Conservation (phyloP, 2,113 vertebrate genomes). For the Paradisaea rubra region DNA sequence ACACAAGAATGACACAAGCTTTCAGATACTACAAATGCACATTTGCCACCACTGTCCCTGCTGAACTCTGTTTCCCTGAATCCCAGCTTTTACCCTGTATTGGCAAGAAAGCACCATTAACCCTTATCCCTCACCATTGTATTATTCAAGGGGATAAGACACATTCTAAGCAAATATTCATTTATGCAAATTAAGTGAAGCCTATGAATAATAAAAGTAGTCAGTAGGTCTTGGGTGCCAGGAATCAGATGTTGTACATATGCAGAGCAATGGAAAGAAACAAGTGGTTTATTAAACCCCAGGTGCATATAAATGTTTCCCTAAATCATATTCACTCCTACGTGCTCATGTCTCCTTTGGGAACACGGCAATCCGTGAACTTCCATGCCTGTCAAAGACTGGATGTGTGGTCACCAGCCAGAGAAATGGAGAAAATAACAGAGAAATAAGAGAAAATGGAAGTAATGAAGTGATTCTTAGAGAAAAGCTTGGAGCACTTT, state of each 20-base stretch:
- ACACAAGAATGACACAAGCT: neutral
- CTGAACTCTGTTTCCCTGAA: neutral
- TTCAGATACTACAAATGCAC: neutral
- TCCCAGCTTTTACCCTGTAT: neutral
- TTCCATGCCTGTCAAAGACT: neutral
- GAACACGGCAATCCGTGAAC: neutral
- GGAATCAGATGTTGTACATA: neutral
- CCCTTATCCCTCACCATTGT: neutral
- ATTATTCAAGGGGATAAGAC: neutral
- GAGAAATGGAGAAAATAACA: neutral
- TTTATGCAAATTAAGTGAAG: slow-evolving; percentile 5
- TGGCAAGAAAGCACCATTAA: neutral
- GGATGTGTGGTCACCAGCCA: neutral
- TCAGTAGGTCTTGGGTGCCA: neutral
- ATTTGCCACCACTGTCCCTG: neutral
- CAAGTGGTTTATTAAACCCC: neutral
- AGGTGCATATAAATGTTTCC: neutral
- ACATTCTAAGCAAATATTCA: neutral
- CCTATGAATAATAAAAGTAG: neutral
- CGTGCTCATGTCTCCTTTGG: neutral
- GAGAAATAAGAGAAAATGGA: neutral
- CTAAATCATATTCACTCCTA: neutral
- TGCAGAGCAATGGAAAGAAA: neutral
- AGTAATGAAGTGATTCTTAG: neutral
- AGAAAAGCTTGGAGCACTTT: neutral